Base-by-base conservation (phyloP, 1,140 invertebrate species). In the Drosophila yakuba region DNA sequence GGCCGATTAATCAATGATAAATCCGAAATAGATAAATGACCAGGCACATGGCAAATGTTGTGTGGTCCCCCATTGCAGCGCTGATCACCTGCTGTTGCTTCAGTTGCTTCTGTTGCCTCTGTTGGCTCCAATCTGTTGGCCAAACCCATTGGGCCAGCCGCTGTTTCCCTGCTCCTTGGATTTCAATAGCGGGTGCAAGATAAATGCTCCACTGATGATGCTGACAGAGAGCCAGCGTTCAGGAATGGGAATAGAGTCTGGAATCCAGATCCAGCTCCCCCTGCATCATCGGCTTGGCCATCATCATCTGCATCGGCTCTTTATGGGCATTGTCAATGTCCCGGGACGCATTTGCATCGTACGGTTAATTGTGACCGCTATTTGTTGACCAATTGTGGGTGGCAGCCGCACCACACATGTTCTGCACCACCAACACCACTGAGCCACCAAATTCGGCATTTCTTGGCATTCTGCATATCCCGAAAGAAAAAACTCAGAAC, bases 1-100 rank as follows among this genome's bases (percentile, higher is more conserved):
- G 67, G 77, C 77, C 77, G 84, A 89, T 89, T 89, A 89, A 89
- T 89, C 84, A 89, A 89, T 89, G 84, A 89, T 89, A 89, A 89
- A 89, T 89, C 84, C 84, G 84, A 89, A 89, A 89, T 89, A 89
- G 84, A 89, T 89, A 89, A 89, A 89, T 89, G 84, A 89, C 77
- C 61, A 79, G 55, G 61, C 80, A 78, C 67, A 88, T 89, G 84
- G 84, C 80, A 77, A 77, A 63, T 80, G 71, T 48, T 88, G 83
- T 88, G 80, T 88, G 83, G 80, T 89, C 83, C 57, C 60, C 60
- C 72, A 44, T 48, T 59, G 57, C 57, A 63, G 58, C 56, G 85
- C 81, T 80, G 69, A 74, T 78, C 83, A 88, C 83, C 84, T 88
- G 83, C 80, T 79, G 69, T 51, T 55, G 38, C 38, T 39, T 14